Percentiles rank a stretch among this genome's conserved stretches.
phyloP scores from a whole-genome alignment of 1,140 invertebrate genomes.

The Stenopsyche tienmushanensis region DNA sequence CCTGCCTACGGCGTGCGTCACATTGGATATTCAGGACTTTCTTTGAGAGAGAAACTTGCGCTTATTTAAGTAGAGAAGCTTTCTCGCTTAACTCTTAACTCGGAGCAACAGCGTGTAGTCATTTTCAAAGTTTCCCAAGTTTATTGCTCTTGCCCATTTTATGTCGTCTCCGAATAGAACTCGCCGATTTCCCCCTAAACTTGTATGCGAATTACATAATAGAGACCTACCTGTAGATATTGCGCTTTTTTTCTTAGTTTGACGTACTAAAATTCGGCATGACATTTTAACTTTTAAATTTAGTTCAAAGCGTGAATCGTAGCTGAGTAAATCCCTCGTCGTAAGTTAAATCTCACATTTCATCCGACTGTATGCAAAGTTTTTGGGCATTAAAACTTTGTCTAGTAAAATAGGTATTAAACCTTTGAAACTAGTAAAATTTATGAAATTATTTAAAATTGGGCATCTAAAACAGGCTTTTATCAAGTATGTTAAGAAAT shows the following conservation, averaged over 20 bases:
- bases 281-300: neutral
- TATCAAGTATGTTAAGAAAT: too few species aligned
- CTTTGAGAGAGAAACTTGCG: conserved; percentile 31
- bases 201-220: conserved; percentile 14
- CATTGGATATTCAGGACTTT: conserved; percentile 36
- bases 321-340: too few species aligned
- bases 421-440: neutral
- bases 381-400: neutral
- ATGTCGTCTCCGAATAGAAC: neutral
- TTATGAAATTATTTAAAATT: too few species aligned
- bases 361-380: too few species aligned
- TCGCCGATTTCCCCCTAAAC: neutral
- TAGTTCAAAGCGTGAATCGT: neutral
- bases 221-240: conserved; percentile 22
- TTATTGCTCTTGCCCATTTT: conserved; percentile 29
- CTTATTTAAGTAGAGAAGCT: conserved; percentile 39
- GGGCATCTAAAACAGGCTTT: too few species aligned
- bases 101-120: conserved; percentile 37
- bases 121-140: conserved; percentile 40
- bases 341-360: too few species aligned
- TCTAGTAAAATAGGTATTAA: neutral
- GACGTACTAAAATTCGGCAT: neutral
- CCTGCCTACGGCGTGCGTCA: too few species aligned
- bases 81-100: conserved; percentile 39
- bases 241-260: neutral